These are phyloP conservation scores for Condylostylus longicornis DNA, from an alignment of 1,140 invertebrate genomes.

Conservation along the genomic window DNA sequence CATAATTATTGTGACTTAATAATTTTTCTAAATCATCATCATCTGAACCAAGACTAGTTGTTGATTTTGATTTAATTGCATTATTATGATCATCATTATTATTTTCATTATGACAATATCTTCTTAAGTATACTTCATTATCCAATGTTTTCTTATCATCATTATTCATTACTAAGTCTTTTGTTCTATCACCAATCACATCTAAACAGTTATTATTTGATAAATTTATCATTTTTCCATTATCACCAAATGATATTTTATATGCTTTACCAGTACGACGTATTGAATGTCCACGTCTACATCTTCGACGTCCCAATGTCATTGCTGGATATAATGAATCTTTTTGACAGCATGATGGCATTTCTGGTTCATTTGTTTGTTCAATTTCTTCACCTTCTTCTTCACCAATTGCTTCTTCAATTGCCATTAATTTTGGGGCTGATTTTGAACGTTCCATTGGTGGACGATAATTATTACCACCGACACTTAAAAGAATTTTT, in stretches of 20 bases:
- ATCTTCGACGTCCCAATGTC: conserved; percentile 31
- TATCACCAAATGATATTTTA: too few relatives aligned
- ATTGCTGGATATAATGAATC: conserved; percentile 34
- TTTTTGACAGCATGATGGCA: conserved; percentile 29
- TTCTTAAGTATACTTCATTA: too few relatives aligned
- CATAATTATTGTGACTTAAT: conserved; percentile 22
- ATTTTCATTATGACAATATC: neutral
- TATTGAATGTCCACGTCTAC: conserved; percentile 28
- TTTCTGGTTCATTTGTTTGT: conserved; percentile 30
- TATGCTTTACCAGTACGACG: conserved; percentile 21
- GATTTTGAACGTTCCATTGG: conserved; percentile 88
- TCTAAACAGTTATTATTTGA: too few relatives aligned
- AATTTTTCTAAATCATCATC: conserved; percentile 30
- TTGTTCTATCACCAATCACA: too few relatives aligned
- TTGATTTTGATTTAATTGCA: neutral
- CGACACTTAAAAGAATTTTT: conserved; percentile 64
- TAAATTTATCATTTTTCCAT: too few relatives aligned
- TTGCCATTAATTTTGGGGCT: conserved; percentile 84
- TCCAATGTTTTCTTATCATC: too few relatives aligned
- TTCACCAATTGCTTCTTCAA: conserved; percentile 81
- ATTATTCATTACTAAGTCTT: too few relatives aligned
- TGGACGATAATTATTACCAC: conserved; percentile 69
- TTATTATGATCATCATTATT: too few relatives aligned
- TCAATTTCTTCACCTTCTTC: conserved; percentile 52
- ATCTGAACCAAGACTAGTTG: conserved; percentile 17